Evolutionary conservation across 2,888 invertebrate species (phyloP), one percentile per base, ranked within the genome.

Genomic region (Lamellibrachia satsuma): DNA sequence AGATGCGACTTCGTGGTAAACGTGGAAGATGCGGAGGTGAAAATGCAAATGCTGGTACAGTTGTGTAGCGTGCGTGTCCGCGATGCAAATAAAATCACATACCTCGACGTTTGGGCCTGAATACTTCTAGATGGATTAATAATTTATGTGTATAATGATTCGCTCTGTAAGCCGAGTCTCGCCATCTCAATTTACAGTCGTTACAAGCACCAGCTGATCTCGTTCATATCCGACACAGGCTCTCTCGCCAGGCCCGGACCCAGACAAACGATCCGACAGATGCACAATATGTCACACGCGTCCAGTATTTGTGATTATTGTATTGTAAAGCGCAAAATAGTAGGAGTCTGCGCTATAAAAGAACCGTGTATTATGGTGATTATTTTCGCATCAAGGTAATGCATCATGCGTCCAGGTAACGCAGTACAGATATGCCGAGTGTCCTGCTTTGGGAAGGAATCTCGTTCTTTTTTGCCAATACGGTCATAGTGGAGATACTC

Each of bases 51-150:
- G 75, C 75, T 22, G 15, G 75, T 75, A 75, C 22, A 2, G n/a
- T n/a, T 75, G 75, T 22, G 75, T 75, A n/a, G 75, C 75, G 75
- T 75, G 75, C 75, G 75, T 75, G 22, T 75, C n/a, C 75, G 75
- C 75, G 22, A 15, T 75, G 75, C 75, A 75, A 75, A 75, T 75
- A 75, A 75, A n/a, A 3, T 75, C 75, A 15, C 15, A 75, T 3
- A 75, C 75, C 22, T 75, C 75, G 75, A 75, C 22, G 75, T 75
- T 75, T 75, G 15, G 2, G 75, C 22, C 39, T 0, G 39, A 9
- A 75, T 11, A 75, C 75, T 75, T 75, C 22, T n/a, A 75, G 75
- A 22, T 75, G 75, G 75, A 75, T 75, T 75, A 75, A 22, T 75
- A 75, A 75, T 75, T 11, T 3, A 15, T 75, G 75, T 75, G 75